Evolutionary conservation across 2,113 vertebrate genomes (phyloP).

Genomic region (Cephalopholis sonnerati): DNA sequence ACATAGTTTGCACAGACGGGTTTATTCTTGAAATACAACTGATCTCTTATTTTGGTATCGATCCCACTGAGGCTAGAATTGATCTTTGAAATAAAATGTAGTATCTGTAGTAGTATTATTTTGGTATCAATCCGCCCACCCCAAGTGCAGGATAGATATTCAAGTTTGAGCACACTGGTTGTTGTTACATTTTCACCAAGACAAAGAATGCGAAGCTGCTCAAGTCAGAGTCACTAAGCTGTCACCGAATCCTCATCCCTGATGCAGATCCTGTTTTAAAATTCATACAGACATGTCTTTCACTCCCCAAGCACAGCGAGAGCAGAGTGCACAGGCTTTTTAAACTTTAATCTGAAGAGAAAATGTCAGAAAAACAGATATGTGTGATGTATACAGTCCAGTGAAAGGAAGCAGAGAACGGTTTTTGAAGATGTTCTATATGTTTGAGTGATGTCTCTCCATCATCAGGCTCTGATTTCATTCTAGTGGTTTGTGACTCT

Average conservation of each 20-base stretch:
- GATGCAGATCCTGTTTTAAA: conserved; percentile 8
- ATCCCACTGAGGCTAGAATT: too few relatives aligned
- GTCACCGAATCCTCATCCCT: background rate
- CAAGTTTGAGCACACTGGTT: conserved; percentile 10
- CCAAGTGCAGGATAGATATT: conserved; percentile 18
- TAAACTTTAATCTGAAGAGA: background rate
- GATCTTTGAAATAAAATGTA: too few relatives aligned
- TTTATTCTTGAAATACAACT: too few relatives aligned
- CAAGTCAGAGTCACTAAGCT: conserved; percentile 4
- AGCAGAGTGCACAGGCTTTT: conserved; percentile 1
- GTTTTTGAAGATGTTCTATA: background rate
- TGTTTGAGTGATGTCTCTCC: background rate
- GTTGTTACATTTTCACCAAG: background rate
- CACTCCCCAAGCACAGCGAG: background rate
- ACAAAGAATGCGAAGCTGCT: background rate
- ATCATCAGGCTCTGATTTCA: conserved; percentile 7
- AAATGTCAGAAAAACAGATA: background rate
- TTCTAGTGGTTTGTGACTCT: background rate
- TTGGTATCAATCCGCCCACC: too few relatives aligned
- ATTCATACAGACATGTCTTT: background rate
- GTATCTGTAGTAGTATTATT: too few relatives aligned
- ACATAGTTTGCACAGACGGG: too few relatives aligned
- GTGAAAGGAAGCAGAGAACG: background rate
- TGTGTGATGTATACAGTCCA: background rate
- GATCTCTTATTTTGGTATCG: too few relatives aligned